phyloP scores from a whole-genome alignment of 2,888 invertebrate species.

The Trichopoda pennipes region DNA sequence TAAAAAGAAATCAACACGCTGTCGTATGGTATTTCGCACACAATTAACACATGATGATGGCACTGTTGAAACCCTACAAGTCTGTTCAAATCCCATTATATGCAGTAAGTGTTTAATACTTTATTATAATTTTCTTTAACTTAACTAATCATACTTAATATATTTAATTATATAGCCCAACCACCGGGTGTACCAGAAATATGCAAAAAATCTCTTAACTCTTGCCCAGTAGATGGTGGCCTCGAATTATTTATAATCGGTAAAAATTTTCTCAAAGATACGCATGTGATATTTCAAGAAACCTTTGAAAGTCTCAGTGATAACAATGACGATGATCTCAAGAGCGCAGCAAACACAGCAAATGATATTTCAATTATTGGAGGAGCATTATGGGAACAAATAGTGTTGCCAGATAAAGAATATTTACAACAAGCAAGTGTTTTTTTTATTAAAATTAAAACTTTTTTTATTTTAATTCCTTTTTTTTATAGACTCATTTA shows the following conservation, averaged over 20 bases:
- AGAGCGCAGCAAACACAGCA: constrained; percentile 65
- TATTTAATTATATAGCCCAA: constrained; percentile 84
- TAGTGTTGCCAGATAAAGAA: constrained; percentile 93
- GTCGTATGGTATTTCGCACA: constrained; percentile 96
- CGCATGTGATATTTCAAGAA: constrained; percentile 87
- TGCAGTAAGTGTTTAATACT: constrained; percentile 87
- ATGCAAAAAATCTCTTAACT: constrained; percentile 91
- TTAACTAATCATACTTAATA: constrained; percentile 44
- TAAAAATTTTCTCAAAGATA: constrained; percentile 95
- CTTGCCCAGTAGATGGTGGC: constrained; percentile 90
- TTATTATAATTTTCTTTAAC: background rate
- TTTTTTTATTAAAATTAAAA: background rate
- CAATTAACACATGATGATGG: constrained; percentile 90
- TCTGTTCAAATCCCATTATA: constrained; percentile 94
- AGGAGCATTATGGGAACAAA: constrained; percentile 86
- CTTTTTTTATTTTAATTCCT: constrained; percentile 1
- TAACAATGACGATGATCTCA: constrained; percentile 68
- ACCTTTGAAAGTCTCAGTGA: constrained; percentile 73
- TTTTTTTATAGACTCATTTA: constrained; percentile 87
- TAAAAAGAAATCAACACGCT: constrained; percentile 96
- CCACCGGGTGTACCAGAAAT: constrained; percentile 96
- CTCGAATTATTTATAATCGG: constrained; percentile 93
- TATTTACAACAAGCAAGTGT: constrained; percentile 89
- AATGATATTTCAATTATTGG: constrained; percentile 79
- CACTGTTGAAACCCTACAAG: constrained; percentile 90